A percentile compares a stretch with the other conserved stretches of the same genome.
phyloP scores from a whole-genome alignment of 1,140 invertebrate species.

The Sinonovacula constricta region DNA sequence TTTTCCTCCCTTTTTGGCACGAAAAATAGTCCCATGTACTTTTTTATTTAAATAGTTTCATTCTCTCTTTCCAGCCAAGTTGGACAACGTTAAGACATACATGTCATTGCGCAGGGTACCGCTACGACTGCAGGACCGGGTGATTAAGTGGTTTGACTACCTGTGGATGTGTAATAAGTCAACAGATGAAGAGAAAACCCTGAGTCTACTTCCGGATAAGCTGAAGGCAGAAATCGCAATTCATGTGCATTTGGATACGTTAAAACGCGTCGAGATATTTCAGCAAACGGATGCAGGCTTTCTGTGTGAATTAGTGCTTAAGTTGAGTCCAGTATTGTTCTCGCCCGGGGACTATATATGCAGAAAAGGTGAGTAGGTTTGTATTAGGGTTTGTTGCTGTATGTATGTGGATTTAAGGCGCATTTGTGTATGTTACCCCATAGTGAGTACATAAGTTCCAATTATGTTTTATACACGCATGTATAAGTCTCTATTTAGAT shows the following conservation, averaged over 20 bases:
- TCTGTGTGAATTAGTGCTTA: slow-evolving; percentile 96
- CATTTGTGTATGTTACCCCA: too few species aligned
- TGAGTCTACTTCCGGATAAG: slow-evolving; percentile 86
- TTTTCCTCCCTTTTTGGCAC: too few species aligned
- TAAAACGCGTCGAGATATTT: slow-evolving; percentile 99
- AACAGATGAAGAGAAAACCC: slow-evolving; percentile 93
- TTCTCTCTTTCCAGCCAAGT: slow-evolving; percentile 95
- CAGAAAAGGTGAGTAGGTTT: slow-evolving; percentile 90
- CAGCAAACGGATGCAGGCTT: slow-evolving; percentile 99
- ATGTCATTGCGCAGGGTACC: slow-evolving; percentile 98
- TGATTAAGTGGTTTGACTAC: slow-evolving; percentile 99
- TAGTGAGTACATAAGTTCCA: too few species aligned
- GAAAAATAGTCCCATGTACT: too few species aligned
- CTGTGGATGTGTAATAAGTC: slow-evolving; percentile 99
- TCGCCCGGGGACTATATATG: slow-evolving; percentile 99
- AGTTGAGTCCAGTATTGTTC: slow-evolving; percentile 96
- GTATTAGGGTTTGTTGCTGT: not conserved
- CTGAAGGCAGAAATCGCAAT: slow-evolving; percentile 99
- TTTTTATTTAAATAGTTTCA: too few species aligned
- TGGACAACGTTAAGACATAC: slow-evolving; percentile 99
- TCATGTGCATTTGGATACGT: slow-evolving; percentile 98
- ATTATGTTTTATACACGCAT: too few species aligned
- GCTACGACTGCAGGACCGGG: slow-evolving; percentile 96
- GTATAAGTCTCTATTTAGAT: too few species aligned
- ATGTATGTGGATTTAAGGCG: too few species aligned